Base-by-base conservation (phyloP, 2,888 invertebrate species). In the Lomographa bimaculata region DNA sequence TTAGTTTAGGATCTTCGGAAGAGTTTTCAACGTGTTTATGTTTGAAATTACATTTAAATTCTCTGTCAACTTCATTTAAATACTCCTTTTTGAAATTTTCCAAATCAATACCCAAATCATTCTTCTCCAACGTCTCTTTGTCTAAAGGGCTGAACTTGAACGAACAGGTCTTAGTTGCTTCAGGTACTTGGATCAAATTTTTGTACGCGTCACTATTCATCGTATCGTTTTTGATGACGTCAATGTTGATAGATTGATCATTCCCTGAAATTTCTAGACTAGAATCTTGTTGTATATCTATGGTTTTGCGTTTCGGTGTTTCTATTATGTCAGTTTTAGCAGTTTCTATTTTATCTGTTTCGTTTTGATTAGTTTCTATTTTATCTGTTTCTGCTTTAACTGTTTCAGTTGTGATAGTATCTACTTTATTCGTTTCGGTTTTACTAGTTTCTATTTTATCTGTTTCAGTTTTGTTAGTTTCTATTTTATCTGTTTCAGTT, bases 11-110 rank as follows among this genome's bases (percentile, higher is more conserved):
- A 2, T 7, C 14, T 0, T 17, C 7, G 0, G 3, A 5, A 0
- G 2, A n/a, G 1, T 32, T 33, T 5, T 10, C 4, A 4, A 33
- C 17, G n/a, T 49, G 39, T 1, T 49, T 37, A 32, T 46, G 46
- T 11, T 33, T 40, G 9, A 40, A 46, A 7, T 14, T 29, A 20
- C 49, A 42, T 7, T 35, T 30, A 6, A 42, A 39, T 2, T 38
- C 50, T 1, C 66, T 49, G 0, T 63, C 68, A 0, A 82, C 73
- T 47, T 85, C 86, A 0, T 58, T 71, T 0, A 86, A 35, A 33
- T 85, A 83, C 0, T 66, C 70, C 25, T 70, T 71, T 46, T 86
- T 80, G 12, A 86, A 86, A 1, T 57, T 72, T 6, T 85, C 85
- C 0, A 83, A 11, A 18, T 82, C 81, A 0, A 85, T 71, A 28